These are phyloP conservation scores for Cephus spinipes DNA, from an alignment of 2,888 invertebrate genomes.

Conservation along the genomic window DNA sequence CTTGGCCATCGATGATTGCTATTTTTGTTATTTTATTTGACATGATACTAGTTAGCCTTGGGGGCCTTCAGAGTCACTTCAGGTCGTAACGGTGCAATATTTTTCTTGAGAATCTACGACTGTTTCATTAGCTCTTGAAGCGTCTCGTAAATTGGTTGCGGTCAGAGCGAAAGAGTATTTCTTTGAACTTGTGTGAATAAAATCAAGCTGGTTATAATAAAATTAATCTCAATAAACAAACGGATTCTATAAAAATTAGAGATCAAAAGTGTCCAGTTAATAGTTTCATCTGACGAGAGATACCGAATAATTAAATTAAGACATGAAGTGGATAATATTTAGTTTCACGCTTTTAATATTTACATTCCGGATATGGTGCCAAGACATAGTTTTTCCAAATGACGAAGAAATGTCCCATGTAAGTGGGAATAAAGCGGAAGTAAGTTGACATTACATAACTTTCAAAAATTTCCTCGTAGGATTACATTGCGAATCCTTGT, in stretches of 20 bases:
- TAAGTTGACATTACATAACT: slow-evolving; percentile 25
- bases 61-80: slow-evolving; percentile 8
- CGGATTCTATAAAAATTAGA: background rate
- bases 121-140: background rate
- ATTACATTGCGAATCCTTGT: background rate
- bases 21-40: slow-evolving; percentile 33
- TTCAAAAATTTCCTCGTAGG: background rate
- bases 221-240: background rate
- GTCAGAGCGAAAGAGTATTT: background rate
- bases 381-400: slow-evolving; percentile 51
- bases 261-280: background rate
- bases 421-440: slow-evolving; percentile 36
- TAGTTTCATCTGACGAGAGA: background rate
- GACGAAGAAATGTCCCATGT: slow-evolving; percentile 41
- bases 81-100: slow-evolving; percentile 15
- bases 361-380: slow-evolving; percentile 26
- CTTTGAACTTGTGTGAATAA: background rate
- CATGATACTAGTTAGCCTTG: slow-evolving; percentile 42
- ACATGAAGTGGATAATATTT: slow-evolving; percentile 18
- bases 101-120: background rate
- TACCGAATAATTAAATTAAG: background rate
- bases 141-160: background rate
- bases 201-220: too few relatives aligned
- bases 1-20: background rate
- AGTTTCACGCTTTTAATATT: slow-evolving; percentile 10